Evolutionary conservation across 2,888 invertebrate species (phyloP).

Genomic region (Bursaphelenchus okinawaensis): DNA sequence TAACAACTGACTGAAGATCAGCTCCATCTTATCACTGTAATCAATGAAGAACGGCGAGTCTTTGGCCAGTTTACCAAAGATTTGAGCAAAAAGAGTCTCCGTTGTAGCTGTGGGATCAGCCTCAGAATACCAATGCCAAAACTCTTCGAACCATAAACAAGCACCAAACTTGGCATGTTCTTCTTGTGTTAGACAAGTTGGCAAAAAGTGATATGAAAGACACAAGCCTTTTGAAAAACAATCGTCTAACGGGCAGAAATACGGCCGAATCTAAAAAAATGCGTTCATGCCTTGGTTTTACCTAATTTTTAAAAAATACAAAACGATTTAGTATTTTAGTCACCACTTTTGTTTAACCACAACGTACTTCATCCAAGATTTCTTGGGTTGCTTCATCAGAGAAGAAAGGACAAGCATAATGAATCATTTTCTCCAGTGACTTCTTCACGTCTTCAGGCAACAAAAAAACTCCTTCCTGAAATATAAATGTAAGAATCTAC

Average conservation of each 20-base stretch:
- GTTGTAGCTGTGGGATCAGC: conserved; percentile 41
- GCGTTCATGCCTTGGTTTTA: too few species aligned
- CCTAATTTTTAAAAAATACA: too few species aligned
- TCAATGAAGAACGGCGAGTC: conserved; percentile 66
- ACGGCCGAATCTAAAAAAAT: conserved; percentile 66
- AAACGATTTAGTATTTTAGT: too few species aligned
- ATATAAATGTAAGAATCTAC: too few species aligned
- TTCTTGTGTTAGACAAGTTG: conserved; percentile 64
- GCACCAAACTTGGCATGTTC: conserved; percentile 37
- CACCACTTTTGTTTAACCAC: too few species aligned
- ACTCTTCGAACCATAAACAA: conserved; percentile 61
- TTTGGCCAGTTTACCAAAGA: conserved; percentile 29
- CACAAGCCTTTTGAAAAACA: conserved; percentile 62
- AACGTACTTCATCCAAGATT: conserved; percentile 70
- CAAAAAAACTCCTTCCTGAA: conserved; percentile 50
- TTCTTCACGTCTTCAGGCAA: conserved; percentile 58
- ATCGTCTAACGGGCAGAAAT: conserved; percentile 70
- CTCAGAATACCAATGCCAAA: conserved; percentile 59
- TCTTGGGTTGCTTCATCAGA: conserved; percentile 73
- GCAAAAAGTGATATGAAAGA: conserved; percentile 72
- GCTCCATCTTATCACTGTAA: conserved; percentile 77
- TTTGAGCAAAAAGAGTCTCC: conserved; percentile 6
- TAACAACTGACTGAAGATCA: conserved; percentile 62
- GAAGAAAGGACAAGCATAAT: conserved; percentile 64
- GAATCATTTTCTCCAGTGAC: conserved; percentile 48